A percentile compares a stretch with the other conserved stretches of the same genome.
These are phyloP conservation scores for Pelvicachromis taeniatus DNA, from an alignment of 2,113 vertebrate genomes.

Conservation along the genomic window DNA sequence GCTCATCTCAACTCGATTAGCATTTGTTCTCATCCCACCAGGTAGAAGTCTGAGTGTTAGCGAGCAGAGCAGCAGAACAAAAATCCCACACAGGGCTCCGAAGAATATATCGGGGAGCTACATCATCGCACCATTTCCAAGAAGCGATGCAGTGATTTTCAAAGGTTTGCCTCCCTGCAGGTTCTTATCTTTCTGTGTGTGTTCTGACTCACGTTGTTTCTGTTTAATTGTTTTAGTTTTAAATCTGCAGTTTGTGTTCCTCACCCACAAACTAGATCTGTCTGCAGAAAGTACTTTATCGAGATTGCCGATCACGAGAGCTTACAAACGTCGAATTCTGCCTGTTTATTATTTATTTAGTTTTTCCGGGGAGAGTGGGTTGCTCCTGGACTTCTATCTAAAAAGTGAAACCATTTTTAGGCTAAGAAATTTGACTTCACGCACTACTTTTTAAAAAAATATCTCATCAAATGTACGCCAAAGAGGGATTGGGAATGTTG, in stretches of 20 bases:
- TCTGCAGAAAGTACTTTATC: background rate
- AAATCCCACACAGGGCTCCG: constrained; percentile 26
- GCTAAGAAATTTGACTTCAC: background rate
- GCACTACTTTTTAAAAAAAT: background rate
- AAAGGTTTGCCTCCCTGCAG: constrained; percentile 10
- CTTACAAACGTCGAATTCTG: background rate
- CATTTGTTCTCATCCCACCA: constrained; percentile 29
- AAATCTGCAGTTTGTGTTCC: background rate
- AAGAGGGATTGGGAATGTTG: background rate
- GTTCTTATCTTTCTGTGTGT: background rate
- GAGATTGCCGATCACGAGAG: background rate
- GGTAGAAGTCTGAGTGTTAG: background rate
- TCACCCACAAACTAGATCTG: background rate
- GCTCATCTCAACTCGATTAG: background rate
- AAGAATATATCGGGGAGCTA: background rate
- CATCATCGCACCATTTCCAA: background rate
- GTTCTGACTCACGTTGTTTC: constrained; percentile 28
- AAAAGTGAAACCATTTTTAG: background rate
- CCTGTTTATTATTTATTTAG: background rate
- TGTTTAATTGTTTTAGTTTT: background rate
- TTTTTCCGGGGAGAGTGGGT: background rate
- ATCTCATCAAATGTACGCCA: background rate
- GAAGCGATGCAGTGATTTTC: constrained; percentile 1
- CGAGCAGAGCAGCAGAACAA: background rate
- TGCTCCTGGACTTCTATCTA: background rate